Evolutionary conservation across 2,888 invertebrate genomes (phyloP), one percentile per base, ranked within the genome.

Genomic region (Meta bourneti): DNA sequence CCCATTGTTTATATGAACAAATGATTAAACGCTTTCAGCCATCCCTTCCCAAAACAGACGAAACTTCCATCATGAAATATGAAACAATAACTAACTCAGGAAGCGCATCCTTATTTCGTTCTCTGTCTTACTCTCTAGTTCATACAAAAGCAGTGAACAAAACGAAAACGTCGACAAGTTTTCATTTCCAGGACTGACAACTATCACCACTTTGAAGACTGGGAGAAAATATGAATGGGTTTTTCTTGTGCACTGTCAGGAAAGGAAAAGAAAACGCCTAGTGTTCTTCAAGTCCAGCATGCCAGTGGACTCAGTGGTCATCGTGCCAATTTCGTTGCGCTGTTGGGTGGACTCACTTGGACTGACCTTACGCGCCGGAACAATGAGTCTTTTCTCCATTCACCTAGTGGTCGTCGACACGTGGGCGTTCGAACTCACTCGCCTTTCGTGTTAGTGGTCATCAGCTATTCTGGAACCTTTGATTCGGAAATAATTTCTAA

Each of bases 321-420:
- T 88, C 81, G 88, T 88, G 80, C 88, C 19, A 80, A 88, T 81
- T 88, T 61, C 77, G 19, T 77, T 61, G 20, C n/a, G 19, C n/a
- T 9, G 34, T n/a, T 69, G 7, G 71, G 81, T 51, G 51, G 7
- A 20, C 75, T 77, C 34, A 5, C 34, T 7, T 48, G 71, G 61
- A 49, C 72, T 84, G 90, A 90, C 90, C 85, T 85, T 72, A 49
- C 71, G 13, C n/a, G 8, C 13, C 48, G 72, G n/a, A 80, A 90
- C 90, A 85, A 90, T 85, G 84, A 74, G 11, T n/a, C 13, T 34
- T n/a, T 48, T 52, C 78, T 19, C 54, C 16, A 20, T 49, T 20
- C 16, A 49, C 72, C 48, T 8, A 19, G 52, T 20, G 74, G 61
- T 51, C 61, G n/a, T 49, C 84, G 51, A 72, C 78, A 77, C 83